A percentile compares a stretch with the other conserved stretches of the same genome.
phyloP scores from a whole-genome alignment of 2,113 vertebrate species.

The Mirza zaza region DNA sequence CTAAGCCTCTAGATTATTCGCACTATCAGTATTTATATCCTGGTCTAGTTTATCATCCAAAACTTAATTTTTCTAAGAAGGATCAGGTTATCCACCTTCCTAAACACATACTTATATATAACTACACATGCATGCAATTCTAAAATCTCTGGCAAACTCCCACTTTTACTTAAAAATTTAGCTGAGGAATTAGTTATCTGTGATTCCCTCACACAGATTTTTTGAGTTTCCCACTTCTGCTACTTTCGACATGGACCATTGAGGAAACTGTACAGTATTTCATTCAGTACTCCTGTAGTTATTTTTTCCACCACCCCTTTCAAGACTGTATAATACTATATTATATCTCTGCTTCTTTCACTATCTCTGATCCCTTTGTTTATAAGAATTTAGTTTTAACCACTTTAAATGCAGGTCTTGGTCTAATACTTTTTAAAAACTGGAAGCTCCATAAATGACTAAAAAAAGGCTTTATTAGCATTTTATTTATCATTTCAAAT shows the following conservation, averaged over 20 bases:
- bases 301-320: neutral
- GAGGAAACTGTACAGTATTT: neutral
- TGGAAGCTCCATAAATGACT: neutral
- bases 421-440: neutral
- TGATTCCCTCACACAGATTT: neutral
- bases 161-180: neutral
- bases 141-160: fast-evolving
- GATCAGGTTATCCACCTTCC: fast-evolving
- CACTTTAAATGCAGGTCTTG: neutral
- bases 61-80: neutral
- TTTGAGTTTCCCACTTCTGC: neutral
- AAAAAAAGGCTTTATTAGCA: neutral
- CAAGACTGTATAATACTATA: neutral
- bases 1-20: neutral
- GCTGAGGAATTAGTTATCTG: neutral
- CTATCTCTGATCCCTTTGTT: neutral
- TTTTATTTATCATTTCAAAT: conserved; percentile 2
- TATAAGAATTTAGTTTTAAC: neutral
- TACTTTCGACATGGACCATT: neutral
- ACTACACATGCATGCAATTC: fast-evolving
- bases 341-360: neutral
- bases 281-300: neutral
- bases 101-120: neutral
- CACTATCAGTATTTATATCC: neutral
- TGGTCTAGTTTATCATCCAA: neutral